Evolutionary conservation across 2,113 vertebrate genomes (phyloP).

Genomic region (Percopsis transmontana): DNA sequence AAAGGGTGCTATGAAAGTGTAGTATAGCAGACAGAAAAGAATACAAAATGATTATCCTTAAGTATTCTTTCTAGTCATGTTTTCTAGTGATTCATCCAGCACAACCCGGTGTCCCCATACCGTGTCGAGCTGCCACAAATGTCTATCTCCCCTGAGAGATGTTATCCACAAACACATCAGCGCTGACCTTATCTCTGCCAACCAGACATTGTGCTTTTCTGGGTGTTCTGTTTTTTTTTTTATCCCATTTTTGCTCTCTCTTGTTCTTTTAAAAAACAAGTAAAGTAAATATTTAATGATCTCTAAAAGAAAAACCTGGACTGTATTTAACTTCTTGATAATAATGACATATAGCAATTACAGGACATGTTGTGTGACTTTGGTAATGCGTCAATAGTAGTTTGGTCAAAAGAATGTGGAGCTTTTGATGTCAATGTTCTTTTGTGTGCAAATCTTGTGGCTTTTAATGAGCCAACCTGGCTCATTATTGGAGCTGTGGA

Average conservation of each 20-base stretch:
- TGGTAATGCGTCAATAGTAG: conserved; percentile 27
- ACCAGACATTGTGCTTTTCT: background rate
- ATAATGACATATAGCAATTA: conserved; percentile 10
- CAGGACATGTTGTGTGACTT: conserved; percentile 36
- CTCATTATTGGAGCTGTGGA: conserved; percentile 64
- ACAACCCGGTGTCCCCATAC: background rate
- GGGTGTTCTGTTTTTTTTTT: background rate
- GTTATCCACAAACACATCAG: background rate
- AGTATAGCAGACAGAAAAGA: no score
- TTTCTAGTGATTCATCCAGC: background rate
- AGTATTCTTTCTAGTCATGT: no score
- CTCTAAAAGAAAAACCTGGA: conserved; percentile 27
- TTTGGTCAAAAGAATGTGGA: conserved; percentile 46
- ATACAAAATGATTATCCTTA: no score
- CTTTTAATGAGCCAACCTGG: conserved; percentile 72
- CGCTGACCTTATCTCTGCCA: background rate
- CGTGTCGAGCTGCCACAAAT: background rate
- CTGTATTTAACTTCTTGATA: conserved; percentile 22
- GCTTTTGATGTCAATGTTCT: conserved; percentile 67
- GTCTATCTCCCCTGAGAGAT: background rate
- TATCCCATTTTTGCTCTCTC: background rate
- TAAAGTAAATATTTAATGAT: conserved; percentile 35
- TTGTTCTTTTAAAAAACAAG: background rate
- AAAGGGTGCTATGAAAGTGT: background rate
- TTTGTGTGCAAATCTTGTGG: conserved; percentile 65